Conservation (phyloP, 2,888 invertebrate species). For the Sphaeridia pumilis region DNA sequence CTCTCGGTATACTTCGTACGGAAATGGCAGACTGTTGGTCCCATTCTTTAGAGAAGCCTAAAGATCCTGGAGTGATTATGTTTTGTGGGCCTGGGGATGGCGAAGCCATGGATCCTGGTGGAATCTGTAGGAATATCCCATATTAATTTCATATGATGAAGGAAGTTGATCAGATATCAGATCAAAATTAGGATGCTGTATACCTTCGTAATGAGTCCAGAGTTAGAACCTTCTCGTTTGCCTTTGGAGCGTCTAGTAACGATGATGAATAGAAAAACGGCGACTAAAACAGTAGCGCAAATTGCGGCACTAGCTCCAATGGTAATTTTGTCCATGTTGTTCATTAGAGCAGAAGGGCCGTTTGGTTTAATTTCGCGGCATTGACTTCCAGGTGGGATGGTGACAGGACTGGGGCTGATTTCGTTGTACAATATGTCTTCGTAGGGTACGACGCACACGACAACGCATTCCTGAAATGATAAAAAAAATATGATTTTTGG, state of each 20-base stretch:
- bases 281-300: constrained; percentile 80
- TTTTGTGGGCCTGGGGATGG: constrained; percentile 30
- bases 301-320: constrained; percentile 87
- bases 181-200: no score
- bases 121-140: constrained; percentile 17
- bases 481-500: no score
- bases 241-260: constrained; percentile 54
- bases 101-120: constrained; percentile 23
- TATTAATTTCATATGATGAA: not conserved
- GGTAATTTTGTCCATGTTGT: constrained; percentile 86
- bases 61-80: constrained; percentile 26
- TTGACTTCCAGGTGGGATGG: constrained; percentile 55
- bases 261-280: constrained; percentile 78
- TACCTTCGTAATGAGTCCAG: constrained; percentile 34
- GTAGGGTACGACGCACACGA: constrained; percentile 82
- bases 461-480: constrained; percentile 70
- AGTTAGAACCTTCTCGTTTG: constrained; percentile 21
- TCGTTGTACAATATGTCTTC: constrained; percentile 50
- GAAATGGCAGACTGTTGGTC: constrained; percentile 84
- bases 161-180: not conserved
- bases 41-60: constrained; percentile 50
- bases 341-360: constrained; percentile 57
- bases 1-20: constrained; percentile 75
- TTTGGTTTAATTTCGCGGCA: constrained; percentile 82
- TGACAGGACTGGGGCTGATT: constrained; percentile 46